Percentiles rank a stretch among this genome's conserved stretches.
Evolutionary conservation across 1,140 invertebrate species (phyloP).

Genomic region (Papilio helenus): DNA sequence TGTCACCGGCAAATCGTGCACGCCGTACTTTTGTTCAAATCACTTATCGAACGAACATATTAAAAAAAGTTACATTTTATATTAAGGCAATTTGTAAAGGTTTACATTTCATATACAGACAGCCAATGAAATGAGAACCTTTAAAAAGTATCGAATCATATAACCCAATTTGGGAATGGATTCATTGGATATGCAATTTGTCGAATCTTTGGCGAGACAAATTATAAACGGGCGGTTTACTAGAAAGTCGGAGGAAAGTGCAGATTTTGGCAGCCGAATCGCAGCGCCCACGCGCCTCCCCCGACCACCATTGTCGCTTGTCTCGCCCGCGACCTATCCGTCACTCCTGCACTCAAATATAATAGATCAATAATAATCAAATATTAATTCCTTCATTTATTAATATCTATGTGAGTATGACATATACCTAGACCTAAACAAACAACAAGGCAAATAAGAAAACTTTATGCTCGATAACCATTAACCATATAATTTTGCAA

Average conservation of each 20-base stretch:
- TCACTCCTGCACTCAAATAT: conserved; percentile 62
- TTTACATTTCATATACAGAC: background rate
- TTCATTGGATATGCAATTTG: background rate
- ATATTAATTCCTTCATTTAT: too few relatives aligned
- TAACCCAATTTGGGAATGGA: background rate
- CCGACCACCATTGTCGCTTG: conserved; percentile 69
- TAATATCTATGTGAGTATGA: too few relatives aligned
- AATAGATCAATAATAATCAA: conserved; percentile 66
- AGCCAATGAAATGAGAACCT: background rate
- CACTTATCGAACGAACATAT: background rate
- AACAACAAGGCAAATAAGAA: too few relatives aligned
- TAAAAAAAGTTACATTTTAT: background rate
- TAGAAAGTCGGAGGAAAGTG: conserved; percentile 82
- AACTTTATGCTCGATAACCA: too few relatives aligned
- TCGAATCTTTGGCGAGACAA: too few relatives aligned
- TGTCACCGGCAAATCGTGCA: background rate
- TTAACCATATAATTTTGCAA: background rate
- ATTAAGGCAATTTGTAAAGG: background rate
- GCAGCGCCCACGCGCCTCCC: conserved; percentile 75
- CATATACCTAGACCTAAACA: too few relatives aligned
- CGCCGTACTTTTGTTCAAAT: background rate
- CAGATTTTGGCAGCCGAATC: conserved; percentile 80
- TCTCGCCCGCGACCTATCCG: conserved; percentile 69
- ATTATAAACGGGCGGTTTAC: background rate
- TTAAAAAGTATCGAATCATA: background rate